Evolutionary conservation across 2,888 invertebrate genomes (phyloP).

Genomic region (Rhingia rostrata): DNA sequence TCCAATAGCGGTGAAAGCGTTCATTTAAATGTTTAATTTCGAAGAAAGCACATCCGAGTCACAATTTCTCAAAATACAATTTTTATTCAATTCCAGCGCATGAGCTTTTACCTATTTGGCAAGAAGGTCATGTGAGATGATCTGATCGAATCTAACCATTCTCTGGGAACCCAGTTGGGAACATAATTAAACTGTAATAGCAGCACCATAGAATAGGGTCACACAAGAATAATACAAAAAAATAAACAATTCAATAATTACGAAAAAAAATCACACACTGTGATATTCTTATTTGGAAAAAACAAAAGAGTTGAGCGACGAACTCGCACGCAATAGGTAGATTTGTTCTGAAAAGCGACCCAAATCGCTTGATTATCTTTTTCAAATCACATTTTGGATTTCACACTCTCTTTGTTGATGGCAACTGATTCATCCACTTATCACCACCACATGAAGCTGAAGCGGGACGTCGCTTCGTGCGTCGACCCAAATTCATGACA

Average conservation of each 20-base stretch:
- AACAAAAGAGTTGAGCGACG: constrained; percentile 59
- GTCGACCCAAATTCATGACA: constrained; percentile 8
- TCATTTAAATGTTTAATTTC: constrained; percentile 25
- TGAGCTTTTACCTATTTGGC: constrained; percentile 25
- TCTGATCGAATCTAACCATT: background rate
- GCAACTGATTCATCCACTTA: background rate
- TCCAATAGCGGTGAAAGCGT: constrained; percentile 10
- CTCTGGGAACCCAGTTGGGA: constrained; percentile 1
- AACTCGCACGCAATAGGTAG: constrained; percentile 22
- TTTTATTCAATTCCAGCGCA: background rate
- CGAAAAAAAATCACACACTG: background rate
- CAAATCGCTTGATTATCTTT: constrained; percentile 45
- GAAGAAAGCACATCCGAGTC: constrained; percentile 8
- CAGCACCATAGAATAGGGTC: constrained; percentile 22
- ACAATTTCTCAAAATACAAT: background rate
- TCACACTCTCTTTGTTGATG: constrained; percentile 24
- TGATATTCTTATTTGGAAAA: constrained; percentile 10
- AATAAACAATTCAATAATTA: constrained; percentile 22
- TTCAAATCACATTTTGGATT: constrained; percentile 18
- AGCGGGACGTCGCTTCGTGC: constrained; percentile 20
- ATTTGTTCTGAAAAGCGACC: constrained; percentile 44
- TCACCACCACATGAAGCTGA: constrained; percentile 6
- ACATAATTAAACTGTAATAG: constrained; percentile 23
- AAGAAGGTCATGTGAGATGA: background rate
- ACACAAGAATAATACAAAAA: constrained; percentile 40